phyloP scores from a whole-genome alignment of 2,113 vertebrate genomes.

The Vidua chalybeata region DNA sequence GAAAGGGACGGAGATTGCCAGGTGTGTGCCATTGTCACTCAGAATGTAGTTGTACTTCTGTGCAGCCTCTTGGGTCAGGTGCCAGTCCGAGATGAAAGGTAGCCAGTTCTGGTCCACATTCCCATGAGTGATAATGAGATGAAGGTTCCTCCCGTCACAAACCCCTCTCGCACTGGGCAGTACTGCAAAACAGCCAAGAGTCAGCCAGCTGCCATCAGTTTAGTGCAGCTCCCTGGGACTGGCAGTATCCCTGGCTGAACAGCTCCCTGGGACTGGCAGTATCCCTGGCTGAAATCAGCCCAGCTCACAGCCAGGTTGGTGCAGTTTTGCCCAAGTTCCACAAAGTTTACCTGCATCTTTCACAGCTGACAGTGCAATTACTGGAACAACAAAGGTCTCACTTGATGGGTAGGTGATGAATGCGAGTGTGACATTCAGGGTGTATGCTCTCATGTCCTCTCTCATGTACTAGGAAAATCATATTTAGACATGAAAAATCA shows the following conservation, averaged over 20 bases:
- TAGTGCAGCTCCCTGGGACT: neutral
- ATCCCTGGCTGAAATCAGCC: neutral
- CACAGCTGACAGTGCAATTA: neutral
- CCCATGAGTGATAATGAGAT: constrained; percentile 30
- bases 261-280: neutral
- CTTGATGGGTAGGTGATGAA: constrained; percentile 40
- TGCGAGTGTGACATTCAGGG: constrained; percentile 34
- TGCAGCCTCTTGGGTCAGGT: neutral
- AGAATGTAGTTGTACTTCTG: neutral
- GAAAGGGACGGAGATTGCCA: constrained; percentile 32
- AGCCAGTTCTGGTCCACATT: constrained; percentile 63
- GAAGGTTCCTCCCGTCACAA: constrained; percentile 36
- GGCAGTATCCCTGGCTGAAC: neutral
- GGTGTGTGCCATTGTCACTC: constrained; percentile 52
- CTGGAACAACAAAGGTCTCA: constrained; percentile 24
- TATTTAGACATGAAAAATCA: neutral
- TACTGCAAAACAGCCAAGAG: neutral
- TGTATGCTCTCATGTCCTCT: constrained; percentile 9
- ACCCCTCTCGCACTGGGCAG: neutral
- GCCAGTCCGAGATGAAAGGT: constrained; percentile 40
- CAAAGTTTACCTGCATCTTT: constrained; percentile 58
- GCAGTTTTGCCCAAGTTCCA: neutral
- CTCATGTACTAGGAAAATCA: constrained; percentile 7
- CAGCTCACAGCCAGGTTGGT: neutral
- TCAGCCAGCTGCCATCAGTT: neutral